Percentiles rank a stretch among this genome's conserved stretches.
phyloP scores from a whole-genome alignment of 1,140 invertebrate species.

The Brachystomella parvula region DNA sequence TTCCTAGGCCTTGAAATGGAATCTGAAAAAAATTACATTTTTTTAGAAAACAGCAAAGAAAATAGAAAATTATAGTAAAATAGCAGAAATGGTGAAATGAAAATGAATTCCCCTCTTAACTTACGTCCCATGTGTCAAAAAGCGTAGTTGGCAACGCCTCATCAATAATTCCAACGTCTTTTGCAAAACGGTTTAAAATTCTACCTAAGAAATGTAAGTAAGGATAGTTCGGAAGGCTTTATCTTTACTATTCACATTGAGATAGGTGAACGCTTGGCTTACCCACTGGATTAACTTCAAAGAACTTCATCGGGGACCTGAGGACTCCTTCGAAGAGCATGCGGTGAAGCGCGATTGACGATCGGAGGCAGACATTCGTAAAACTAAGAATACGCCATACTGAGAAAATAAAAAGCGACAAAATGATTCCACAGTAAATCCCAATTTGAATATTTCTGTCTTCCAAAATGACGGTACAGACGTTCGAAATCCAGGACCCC shows the following conservation, averaged over 20 bases:
- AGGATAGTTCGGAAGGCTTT: not conserved
- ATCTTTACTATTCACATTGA: not conserved
- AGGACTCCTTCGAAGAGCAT: not conserved
- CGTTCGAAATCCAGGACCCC: slow-evolving; percentile 47
- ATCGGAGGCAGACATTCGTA: not conserved
- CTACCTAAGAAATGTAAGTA: slow-evolving; percentile 45
- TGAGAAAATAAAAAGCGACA: not conserved
- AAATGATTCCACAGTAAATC: slow-evolving; percentile 3
- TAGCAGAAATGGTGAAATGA: too few species aligned
- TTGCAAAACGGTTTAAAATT: slow-evolving; percentile 66
- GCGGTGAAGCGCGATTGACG: not conserved
- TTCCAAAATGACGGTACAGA: slow-evolving; percentile 71
- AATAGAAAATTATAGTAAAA: too few species aligned
- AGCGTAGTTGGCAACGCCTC: slow-evolving; percentile 69
- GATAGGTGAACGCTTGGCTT: not conserved
- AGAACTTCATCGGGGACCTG: not conserved
- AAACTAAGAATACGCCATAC: not conserved
- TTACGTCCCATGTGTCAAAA: slow-evolving; percentile 54
- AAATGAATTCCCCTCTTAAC: not conserved
- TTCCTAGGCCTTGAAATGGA: slow-evolving; percentile 16
- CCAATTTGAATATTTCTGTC: slow-evolving; percentile 68
- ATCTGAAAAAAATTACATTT: not conserved
- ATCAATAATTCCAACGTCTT: slow-evolving; percentile 73
- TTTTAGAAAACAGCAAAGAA: not conserved
- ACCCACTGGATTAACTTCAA: slow-evolving; percentile 50